phyloP scores from a whole-genome alignment of 2,888 invertebrate genomes.

The Thecocarcelia acutangulata region DNA sequence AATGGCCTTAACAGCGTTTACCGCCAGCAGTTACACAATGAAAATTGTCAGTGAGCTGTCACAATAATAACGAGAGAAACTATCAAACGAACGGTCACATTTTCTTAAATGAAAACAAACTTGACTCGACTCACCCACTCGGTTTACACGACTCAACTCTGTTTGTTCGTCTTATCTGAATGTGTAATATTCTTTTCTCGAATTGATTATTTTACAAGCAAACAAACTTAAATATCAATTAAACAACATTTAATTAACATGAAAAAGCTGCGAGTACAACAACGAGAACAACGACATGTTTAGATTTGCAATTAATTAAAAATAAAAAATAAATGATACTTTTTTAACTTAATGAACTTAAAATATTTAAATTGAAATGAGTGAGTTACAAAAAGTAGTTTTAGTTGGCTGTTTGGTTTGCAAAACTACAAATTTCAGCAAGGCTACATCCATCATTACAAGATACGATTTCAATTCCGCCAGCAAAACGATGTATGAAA shows the following conservation, averaged over 20 bases:
- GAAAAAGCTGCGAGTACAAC: slow-evolving; percentile 4
- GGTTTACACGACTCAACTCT: slow-evolving; percentile 1
- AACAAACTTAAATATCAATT: slow-evolving; percentile 63
- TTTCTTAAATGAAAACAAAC: not conserved
- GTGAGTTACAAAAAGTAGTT: not conserved
- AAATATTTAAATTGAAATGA: slow-evolving; percentile 6
- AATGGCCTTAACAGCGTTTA: slow-evolving; percentile 23
- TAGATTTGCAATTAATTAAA: slow-evolving; percentile 57
- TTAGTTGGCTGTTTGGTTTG: not conserved
- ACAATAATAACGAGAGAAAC: slow-evolving; percentile 17
- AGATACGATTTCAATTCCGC: too few species aligned
- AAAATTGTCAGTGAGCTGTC: slow-evolving; percentile 28
- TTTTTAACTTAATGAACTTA: not conserved
- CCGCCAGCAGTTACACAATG: slow-evolving; percentile 35
- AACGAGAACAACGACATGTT: slow-evolving; percentile 56
- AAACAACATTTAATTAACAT: slow-evolving; percentile 69
- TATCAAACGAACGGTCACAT: slow-evolving; percentile 21
- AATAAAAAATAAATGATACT: slow-evolving; percentile 23
- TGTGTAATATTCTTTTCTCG: slow-evolving; percentile 3
- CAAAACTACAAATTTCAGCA: too few species aligned
- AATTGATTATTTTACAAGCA: slow-evolving; percentile 28
- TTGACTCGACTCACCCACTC: not conserved
- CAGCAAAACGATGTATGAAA: too few species aligned
- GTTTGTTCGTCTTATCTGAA: slow-evolving; percentile 21
- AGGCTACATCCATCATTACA: too few species aligned